A percentile compares a stretch with the other conserved stretches of the same genome.
These are phyloP conservation scores for Limnephilus auricula DNA, from an alignment of 2,888 invertebrate genomes.

Conservation along the genomic window DNA sequence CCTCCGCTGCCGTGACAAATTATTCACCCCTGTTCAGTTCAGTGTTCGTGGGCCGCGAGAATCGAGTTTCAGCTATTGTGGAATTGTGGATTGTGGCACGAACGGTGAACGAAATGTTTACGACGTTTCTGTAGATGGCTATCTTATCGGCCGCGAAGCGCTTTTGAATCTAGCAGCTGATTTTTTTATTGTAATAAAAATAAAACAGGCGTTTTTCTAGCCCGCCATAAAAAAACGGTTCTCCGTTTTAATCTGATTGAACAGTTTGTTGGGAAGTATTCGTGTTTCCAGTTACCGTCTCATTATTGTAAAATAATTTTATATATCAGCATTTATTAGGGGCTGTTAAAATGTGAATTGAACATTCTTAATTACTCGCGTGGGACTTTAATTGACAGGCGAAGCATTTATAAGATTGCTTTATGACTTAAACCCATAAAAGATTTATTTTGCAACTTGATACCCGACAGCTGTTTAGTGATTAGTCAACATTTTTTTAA, in stretches of 20 bases:
- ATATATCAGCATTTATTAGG: conserved; percentile 2
- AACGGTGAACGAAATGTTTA: conserved; percentile 56
- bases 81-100: conserved; percentile 37
- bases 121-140: conserved; percentile 51
- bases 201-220: conserved; percentile 35
- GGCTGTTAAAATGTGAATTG: neutral
- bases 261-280: conserved; percentile 53
- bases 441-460: neutral
- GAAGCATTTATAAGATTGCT: neutral
- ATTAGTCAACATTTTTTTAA: neutral
- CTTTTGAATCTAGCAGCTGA: conserved; percentile 50
- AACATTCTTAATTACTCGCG: neutral
- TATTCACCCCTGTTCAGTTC: conserved; percentile 44
- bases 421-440: neutral
- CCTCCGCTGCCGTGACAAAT: conserved; percentile 27
- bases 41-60: conserved; percentile 6
- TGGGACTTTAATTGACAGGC: neutral
- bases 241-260: conserved; percentile 47
- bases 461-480: neutral
- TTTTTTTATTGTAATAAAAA: conserved; percentile 31
- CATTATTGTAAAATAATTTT: conserved; percentile 8
- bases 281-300: conserved; percentile 49
- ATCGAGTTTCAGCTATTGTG: conserved; percentile 34
- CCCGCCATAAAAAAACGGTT: conserved; percentile 32
- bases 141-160: conserved; percentile 54